Evolutionary conservation across 2,113 vertebrate species (phyloP).

Genomic region (Myotis yumanensis): DNA sequence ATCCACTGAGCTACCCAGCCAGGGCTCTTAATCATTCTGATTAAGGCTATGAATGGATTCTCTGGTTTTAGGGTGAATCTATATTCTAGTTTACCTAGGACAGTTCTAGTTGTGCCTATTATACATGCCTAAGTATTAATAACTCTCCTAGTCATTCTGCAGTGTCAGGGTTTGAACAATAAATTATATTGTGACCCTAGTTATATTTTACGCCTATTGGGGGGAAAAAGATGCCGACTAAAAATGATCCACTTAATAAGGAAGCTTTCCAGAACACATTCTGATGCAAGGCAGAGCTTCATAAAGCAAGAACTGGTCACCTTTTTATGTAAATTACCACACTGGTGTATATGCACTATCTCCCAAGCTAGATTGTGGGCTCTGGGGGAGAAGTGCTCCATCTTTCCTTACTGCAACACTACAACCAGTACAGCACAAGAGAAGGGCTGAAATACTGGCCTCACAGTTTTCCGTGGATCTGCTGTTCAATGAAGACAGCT

Average conservation of each 20-base stretch:
- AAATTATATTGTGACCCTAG: not conserved
- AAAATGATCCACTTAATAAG: not conserved
- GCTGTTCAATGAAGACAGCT: not conserved
- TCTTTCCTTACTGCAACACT: not conserved
- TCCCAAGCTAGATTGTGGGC: not conserved
- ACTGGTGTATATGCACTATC: not conserved
- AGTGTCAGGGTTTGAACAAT: not conserved
- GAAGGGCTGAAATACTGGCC: not conserved
- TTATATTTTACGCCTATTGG: not conserved
- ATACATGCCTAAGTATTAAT: not conserved
- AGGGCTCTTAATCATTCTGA: not conserved
- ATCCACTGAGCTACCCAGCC: too few relatives aligned
- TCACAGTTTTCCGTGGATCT: not conserved
- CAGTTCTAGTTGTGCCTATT: not conserved
- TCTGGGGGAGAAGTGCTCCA: not conserved
- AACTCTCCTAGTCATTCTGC: not conserved
- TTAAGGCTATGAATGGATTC: not conserved
- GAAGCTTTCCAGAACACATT: not conserved
- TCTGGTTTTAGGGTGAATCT: conserved; percentile 1
- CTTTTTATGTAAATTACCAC: not conserved
- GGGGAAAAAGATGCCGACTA: not conserved
- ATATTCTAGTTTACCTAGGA: not conserved
- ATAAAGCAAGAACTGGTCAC: not conserved
- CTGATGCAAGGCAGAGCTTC: not conserved
- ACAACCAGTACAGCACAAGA: not conserved